Base-by-base conservation (phyloP, 1,140 invertebrate species). In the Drusus annulatus region DNA sequence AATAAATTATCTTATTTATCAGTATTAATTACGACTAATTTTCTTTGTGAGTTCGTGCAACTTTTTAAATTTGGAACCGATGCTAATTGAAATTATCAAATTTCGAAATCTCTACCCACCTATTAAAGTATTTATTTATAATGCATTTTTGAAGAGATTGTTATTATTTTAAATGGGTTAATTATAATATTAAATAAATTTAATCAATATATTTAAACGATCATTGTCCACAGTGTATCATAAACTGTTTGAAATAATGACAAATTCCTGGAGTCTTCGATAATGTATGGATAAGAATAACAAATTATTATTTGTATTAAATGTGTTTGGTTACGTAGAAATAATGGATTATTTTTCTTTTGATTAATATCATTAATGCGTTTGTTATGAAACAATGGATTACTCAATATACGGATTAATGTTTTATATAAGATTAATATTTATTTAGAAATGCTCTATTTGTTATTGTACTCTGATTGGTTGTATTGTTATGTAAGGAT, bases 191-290 rank as follows among this genome's bases (percentile, higher is more conserved):
- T 1, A 13, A 13, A 45, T 45, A 15, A 56, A 74, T 56, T 74
- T 74, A 58, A 74, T 74, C 71, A 74, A 74, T 5, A 56, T 74
- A 58, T 51, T 52, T 58, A 54, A 31, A 58, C 13, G 71, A n/a
- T 74, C 15, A 56, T 17, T 36, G 21, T 74, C 8, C 19, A 58
- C 1, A 1, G 36, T 45, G 17, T 54, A 16, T 52, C 21, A 28
- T 58, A 74, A 36, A 74, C 71, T 28, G 13, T 13, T 10, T 56
- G 71, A 74, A 74, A 74, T 74, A 74, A 74, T 74, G 71, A 74
- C 71, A 74, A 74, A 71, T 50, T 71, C 19, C 17, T 51, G 25
- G 25, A 65, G 62, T 65, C 68, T 21, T 71, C 45, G 50, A 58
- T 58, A 54, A 58, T 74, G 21, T 17, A 15, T 74, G 71, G 56